Evolutionary conservation across 30 jellyfish, hydroid and myxozoan genomes (phyloP).

Genomic region (Hydractinia echinata): DNA sequence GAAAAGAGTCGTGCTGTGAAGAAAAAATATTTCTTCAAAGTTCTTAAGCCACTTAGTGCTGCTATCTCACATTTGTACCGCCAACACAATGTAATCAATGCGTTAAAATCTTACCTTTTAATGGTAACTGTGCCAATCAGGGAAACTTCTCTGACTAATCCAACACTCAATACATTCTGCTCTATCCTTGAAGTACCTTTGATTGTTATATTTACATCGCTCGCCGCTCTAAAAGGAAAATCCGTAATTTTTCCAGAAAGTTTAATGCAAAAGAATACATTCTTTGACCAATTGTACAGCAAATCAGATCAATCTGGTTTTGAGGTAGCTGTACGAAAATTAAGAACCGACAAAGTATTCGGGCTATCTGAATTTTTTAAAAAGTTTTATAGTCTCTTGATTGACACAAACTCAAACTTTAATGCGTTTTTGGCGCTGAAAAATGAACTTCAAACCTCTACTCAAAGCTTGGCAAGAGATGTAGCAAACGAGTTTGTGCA

Average conservation of each 20-base stretch:
- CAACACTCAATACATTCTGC: neutral
- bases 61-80: neutral
- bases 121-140: neutral
- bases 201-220: neutral
- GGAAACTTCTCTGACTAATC: neutral
- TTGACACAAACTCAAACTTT: neutral
- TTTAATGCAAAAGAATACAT: neutral
- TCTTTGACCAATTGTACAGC: neutral
- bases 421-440: neutral
- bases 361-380: neutral
- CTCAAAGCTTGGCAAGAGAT: neutral
- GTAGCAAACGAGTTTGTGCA: neutral
- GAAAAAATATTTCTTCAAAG: neutral
- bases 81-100: neutral
- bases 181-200: neutral
- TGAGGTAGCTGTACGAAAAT: neutral
- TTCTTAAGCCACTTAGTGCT: neutral
- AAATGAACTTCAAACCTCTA: neutral
- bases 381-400: neutral
- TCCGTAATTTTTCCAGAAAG: slow-evolving; percentile 7
- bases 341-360: neutral
- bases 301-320: slow-evolving; percentile 5
- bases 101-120: neutral
- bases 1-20: neutral
- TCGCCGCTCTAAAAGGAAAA: neutral